A percentile compares a stretch with the other conserved stretches of the same genome.
phyloP scores from a whole-genome alignment of 1,140 invertebrate genomes.

The Pseudomyrmex concolor region DNA sequence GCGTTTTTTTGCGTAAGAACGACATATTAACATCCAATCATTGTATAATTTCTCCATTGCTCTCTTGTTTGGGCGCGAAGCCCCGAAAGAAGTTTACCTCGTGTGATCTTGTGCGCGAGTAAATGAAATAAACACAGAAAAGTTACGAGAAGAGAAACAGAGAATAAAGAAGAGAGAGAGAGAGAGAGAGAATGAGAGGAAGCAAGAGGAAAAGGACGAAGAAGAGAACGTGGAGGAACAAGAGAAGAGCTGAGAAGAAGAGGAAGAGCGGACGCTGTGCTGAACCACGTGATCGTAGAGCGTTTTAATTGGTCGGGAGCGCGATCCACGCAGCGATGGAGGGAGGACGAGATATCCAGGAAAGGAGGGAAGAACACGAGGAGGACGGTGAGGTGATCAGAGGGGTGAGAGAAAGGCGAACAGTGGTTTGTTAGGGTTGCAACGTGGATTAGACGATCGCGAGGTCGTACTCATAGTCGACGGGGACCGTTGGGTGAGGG shows the following conservation, averaged over 20 bases:
- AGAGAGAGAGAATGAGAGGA: neutral
- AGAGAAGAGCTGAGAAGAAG: conserved; percentile 53
- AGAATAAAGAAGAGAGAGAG: neutral
- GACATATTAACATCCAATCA: conserved; percentile 61
- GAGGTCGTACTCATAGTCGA: conserved; percentile 62
- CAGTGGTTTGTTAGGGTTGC: conserved; percentile 78
- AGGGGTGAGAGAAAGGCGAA: conserved; percentile 63
- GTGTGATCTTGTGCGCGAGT: conserved; percentile 33
- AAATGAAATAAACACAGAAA: conserved; percentile 10
- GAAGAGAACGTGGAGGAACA: conserved; percentile 33
- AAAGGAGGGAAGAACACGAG: conserved; percentile 42
- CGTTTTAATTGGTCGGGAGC: conserved; percentile 84
- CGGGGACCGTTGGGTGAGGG: conserved; percentile 76
- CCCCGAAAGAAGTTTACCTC: conserved; percentile 17
- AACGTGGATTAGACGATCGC: conserved; percentile 80
- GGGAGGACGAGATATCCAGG: conserved; percentile 62
- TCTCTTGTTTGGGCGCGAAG: conserved; percentile 16
- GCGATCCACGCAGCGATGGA: conserved; percentile 61
- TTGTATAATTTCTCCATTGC: conserved; percentile 60
- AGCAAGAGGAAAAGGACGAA: conserved; percentile 7
- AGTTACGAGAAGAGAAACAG: conserved; percentile 23
- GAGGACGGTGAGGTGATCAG: conserved; percentile 60
- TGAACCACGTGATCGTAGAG: conserved; percentile 81
- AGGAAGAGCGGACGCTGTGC: conserved; percentile 59
- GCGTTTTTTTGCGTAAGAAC: conserved; percentile 26